Base-by-base conservation (phyloP, 2,797 vertebrate species). In the Cynopterus sphinx region DNA sequence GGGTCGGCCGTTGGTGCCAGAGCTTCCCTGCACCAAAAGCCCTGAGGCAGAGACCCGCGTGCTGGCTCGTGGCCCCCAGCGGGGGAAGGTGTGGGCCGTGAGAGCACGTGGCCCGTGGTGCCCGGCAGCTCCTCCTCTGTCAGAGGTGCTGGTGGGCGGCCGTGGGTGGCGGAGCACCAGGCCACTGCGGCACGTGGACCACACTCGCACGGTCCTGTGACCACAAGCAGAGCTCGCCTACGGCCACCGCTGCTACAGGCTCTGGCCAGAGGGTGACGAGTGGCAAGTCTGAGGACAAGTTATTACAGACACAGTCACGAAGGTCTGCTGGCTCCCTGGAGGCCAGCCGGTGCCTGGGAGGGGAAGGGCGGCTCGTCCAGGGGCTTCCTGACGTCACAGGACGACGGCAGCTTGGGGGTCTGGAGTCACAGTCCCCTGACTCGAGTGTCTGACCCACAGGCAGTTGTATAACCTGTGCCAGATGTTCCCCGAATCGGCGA, bases 401-500 rank as follows among this genome's bases (percentile, higher is more conserved):
- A 22, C 8, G 19, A 1, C 0, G 2, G 57, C 12, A 6, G 0
- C 0, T 0, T 9, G 49, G 81, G 39, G 5, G 4, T 12, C 91
- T 82, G 28, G 41, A 68, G n/a, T 81, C 73, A 73, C 57, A 67
- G 75, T 46, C 68, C 78, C 9, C 77, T 96, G 28, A 97, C 75
- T 65, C 92, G 9, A 1, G 9, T 96, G 92, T 98, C 91, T 97
- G 97, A 55, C 97, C 79, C 82, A 94, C 96, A 99, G 99, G 94
- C 99, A 99, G 85, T 86, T 99, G 91, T 99, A 99, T 91, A 94
- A 96, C 28, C 98, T 99, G 83, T 99, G 99, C 97, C 99, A 99
- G 98, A 98, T 99, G 98, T 99, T 99, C 97, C 99, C 99, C 7
- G 98, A 98, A 13, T 98, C 98, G 0, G 99, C 99, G 10, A 98